phyloP scores from a whole-genome alignment of 2,113 vertebrate genomes.

The Gymnarchus niloticus region DNA sequence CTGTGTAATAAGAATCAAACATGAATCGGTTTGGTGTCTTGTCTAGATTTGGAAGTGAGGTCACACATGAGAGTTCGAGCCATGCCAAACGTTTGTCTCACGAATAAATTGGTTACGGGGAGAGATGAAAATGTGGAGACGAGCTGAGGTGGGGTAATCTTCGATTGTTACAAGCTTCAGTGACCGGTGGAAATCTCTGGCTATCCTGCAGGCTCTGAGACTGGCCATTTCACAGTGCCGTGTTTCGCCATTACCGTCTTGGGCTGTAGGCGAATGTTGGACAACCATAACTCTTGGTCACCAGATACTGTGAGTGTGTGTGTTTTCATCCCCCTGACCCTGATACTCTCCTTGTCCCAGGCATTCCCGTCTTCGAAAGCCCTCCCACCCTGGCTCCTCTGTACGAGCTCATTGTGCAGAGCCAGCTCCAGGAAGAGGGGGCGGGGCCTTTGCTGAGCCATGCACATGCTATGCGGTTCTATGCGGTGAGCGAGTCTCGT shows the following conservation, averaged over 20 bases:
- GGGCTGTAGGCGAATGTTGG: too few species aligned
- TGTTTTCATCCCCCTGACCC: background rate
- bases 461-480: constrained; percentile 86
- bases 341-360: constrained; percentile 48
- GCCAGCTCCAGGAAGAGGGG: constrained; percentile 80
- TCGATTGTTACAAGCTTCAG: background rate
- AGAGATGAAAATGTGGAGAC: background rate
- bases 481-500: constrained; percentile 72
- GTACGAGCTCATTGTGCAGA: constrained; percentile 88
- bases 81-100: too few species aligned
- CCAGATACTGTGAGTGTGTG: background rate
- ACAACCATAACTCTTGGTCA: background rate
- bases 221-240: background rate
- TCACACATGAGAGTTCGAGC: too few species aligned
- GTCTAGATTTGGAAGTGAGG: too few species aligned
- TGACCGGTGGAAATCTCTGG: background rate
- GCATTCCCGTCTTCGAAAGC: constrained; percentile 83
- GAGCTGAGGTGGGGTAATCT: background rate
- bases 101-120: too few species aligned
- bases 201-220: too few species aligned
- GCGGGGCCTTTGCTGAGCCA: constrained; percentile 49
- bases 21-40: too few species aligned
- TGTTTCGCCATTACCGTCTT: background rate
- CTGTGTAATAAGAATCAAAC: too few species aligned
- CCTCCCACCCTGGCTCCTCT: constrained; percentile 71